Percentiles rank a stretch among this genome's conserved stretches.
Evolutionary conservation across 2,797 vertebrate species (phyloP).

Genomic region (Linurgus olivaceus): DNA sequence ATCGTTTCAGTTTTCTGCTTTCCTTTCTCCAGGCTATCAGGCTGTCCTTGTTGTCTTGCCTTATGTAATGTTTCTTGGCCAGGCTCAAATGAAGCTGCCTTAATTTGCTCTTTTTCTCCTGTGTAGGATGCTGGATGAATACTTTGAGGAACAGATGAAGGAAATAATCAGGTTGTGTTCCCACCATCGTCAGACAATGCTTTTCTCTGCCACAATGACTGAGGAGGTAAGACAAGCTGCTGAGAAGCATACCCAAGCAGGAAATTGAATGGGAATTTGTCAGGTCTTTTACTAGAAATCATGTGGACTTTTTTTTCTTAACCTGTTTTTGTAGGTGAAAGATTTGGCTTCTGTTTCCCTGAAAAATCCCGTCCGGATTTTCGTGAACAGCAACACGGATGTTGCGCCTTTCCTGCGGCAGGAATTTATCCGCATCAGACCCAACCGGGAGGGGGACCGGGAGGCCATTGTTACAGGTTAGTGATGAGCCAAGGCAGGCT

Average conservation of each 20-base stretch:
- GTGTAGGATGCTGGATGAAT: constrained; percentile 94
- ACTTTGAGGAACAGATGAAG: constrained; percentile 99
- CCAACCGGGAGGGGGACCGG: constrained; percentile 89
- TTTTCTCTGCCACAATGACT: constrained; percentile 97
- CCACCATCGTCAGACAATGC: constrained; percentile 92
- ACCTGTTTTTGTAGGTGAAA: constrained; percentile 82
- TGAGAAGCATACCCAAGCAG: neutral
- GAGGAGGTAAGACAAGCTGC: constrained; percentile 84
- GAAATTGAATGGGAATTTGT: neutral
- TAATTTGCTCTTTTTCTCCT: neutral
- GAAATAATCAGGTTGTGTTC: constrained; percentile 93
- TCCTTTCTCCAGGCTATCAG: neutral
- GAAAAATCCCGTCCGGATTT: constrained; percentile 89
- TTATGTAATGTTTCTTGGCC: neutral
- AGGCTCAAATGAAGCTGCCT: neutral
- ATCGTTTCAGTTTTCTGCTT: neutral
- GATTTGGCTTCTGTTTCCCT: constrained; percentile 93
- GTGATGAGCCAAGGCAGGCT: neutral
- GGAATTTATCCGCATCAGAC: constrained; percentile 92
- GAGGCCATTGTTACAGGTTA: constrained; percentile 92
- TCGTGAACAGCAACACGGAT: constrained; percentile 97
- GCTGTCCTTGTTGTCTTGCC: neutral
- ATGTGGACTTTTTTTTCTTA: neutral
- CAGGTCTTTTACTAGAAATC: neutral
- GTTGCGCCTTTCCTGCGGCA: constrained; percentile 95